These are phyloP conservation scores for Melanostoma scalare DNA, from an alignment of 2,888 invertebrate genomes.

Conservation along the genomic window DNA sequence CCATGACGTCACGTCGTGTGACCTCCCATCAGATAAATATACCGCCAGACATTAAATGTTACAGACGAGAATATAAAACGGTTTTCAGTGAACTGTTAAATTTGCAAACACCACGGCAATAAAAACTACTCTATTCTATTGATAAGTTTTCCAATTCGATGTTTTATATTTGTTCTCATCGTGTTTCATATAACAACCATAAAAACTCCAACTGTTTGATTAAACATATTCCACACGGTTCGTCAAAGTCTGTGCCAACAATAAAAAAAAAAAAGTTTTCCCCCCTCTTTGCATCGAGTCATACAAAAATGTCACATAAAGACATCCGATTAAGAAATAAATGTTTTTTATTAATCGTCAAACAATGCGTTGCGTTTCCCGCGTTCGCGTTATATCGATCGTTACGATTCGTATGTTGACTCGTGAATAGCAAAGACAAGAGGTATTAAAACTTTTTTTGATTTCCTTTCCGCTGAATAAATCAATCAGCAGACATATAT, in stretches of 20 bases:
- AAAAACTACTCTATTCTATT: slow-evolving; percentile 4
- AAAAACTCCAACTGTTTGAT: slow-evolving; percentile 22
- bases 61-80: slow-evolving; percentile 5
- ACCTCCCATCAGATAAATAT: neutral
- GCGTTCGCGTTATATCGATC: too few relatives aligned
- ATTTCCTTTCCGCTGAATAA: slow-evolving; percentile 27
- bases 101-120: slow-evolving; percentile 3
- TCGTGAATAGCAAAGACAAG: neutral
- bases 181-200: neutral
- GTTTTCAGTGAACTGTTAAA: slow-evolving; percentile 41
- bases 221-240: slow-evolving; percentile 17
- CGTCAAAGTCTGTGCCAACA: slow-evolving; percentile 21
- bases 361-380: slow-evolving; percentile 18
- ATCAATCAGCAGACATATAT: slow-evolving; percentile 49
- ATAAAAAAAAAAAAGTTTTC: neutral
- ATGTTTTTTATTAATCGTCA: slow-evolving; percentile 48
- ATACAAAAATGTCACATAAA: slow-evolving; percentile 23
- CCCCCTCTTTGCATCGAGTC: neutral
- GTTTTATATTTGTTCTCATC: neutral
- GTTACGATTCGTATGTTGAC: neutral
- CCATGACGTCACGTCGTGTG: too few relatives aligned
- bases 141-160: slow-evolving; percentile 9
- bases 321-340: slow-evolving; percentile 44
- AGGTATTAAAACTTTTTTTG: slow-evolving; percentile 1
- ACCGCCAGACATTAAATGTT: neutral